These are phyloP conservation scores for Ochlodes sylvanus DNA, from an alignment of 2,888 invertebrate species.

Conservation along the genomic window DNA sequence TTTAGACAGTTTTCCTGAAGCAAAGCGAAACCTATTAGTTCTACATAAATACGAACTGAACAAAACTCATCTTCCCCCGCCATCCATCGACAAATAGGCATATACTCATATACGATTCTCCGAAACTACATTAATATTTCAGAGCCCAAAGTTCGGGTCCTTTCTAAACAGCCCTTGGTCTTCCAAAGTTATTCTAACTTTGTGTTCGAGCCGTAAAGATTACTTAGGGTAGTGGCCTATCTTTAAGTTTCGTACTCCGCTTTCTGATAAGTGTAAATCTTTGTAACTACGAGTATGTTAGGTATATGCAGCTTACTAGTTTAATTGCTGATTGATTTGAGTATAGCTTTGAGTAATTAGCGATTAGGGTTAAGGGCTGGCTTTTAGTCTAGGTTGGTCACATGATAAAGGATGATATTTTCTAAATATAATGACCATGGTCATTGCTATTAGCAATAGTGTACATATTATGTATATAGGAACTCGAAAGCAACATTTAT, in stretches of 20 bases:
- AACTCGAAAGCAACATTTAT: no score
- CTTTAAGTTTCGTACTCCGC: constrained; percentile 62
- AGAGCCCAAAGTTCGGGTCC: constrained; percentile 77
- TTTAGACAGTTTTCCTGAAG: no score
- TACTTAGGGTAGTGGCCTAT: constrained; percentile 74
- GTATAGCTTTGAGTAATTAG: no score
- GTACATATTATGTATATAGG: no score
- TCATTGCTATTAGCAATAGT: no score
- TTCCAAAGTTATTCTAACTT: constrained; percentile 84
- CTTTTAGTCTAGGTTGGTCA: no score
- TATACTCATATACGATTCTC: constrained; percentile 80
- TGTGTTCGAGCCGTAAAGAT: constrained; percentile 75
- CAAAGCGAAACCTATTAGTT: no score
- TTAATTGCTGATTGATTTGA: no score
- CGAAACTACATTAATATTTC: constrained; percentile 85
- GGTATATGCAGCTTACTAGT: not conserved
- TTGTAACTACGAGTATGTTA: constrained; percentile 23
- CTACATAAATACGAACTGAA: not conserved
- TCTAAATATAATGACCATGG: no score
- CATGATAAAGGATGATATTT: no score
- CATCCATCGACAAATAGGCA: constrained; percentile 44
- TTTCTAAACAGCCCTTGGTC: constrained; percentile 85
- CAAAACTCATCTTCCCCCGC: constrained; percentile 10
- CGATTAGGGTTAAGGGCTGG: no score
- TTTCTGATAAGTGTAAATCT: constrained; percentile 47